A percentile compares a stretch with the other conserved stretches of the same genome.
These are phyloP conservation scores for Heterodera filipjevi DNA, from an alignment of 2,888 invertebrate species.

Conservation along the genomic window DNA sequence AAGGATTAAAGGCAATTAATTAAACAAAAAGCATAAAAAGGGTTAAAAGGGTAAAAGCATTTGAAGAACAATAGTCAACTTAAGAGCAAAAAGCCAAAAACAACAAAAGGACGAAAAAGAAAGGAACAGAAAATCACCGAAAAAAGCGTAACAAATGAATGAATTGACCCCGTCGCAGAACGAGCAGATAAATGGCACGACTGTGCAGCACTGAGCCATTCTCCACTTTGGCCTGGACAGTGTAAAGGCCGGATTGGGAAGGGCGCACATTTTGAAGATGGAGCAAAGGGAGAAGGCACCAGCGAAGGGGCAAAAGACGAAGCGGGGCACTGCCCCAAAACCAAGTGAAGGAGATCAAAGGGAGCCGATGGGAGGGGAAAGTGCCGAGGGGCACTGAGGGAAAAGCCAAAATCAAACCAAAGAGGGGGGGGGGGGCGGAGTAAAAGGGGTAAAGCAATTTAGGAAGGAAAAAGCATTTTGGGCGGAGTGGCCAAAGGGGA, in stretches of 20 bases:
- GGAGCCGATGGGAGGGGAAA: neutral
- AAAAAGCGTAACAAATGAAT: constrained; percentile 22
- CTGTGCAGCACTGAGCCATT: constrained; percentile 38
- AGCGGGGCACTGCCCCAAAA: constrained; percentile 29
- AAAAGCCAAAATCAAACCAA: neutral
- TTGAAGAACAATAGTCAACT: no score
- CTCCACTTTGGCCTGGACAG: constrained; percentile 34
- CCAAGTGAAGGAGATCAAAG: constrained; percentile 33
- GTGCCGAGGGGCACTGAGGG: neutral
- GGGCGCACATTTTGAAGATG: constrained; percentile 27
- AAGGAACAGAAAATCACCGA: constrained; percentile 15
- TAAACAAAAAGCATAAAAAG: neutral
- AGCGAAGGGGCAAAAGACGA: constrained; percentile 23
- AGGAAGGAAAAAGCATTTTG: neutral
- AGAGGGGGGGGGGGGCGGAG: no score
- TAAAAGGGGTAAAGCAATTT: constrained; percentile 2
- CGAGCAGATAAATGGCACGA: constrained; percentile 35
- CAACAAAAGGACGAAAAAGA: constrained; percentile 17
- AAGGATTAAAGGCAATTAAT: neutral
- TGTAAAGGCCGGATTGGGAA: constrained; percentile 42
- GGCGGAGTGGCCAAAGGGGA: neutral
- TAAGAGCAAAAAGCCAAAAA: neutral
- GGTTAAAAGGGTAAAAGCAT: neutral
- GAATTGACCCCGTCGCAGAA: constrained; percentile 29
- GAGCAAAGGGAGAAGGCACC: constrained; percentile 36